phyloP scores from a whole-genome alignment of 2,113 vertebrate genomes.

The Perca fluviatilis region DNA sequence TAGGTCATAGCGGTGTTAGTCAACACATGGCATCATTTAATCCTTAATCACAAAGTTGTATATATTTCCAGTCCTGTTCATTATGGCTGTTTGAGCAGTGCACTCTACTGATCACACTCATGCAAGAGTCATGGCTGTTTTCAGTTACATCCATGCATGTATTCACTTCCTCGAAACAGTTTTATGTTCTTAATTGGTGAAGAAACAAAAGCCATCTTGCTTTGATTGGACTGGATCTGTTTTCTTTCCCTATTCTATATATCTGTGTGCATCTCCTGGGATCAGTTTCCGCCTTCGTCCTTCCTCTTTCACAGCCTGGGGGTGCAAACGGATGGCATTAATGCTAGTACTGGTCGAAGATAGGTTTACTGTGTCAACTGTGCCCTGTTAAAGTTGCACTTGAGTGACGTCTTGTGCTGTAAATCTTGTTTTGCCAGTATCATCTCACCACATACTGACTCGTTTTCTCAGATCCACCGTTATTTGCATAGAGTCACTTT shows the following conservation, averaged over 20 bases:
- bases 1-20: neutral
- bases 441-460: neutral
- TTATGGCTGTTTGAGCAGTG: neutral
- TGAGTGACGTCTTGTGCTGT: slow-evolving; percentile 5
- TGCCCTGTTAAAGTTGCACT: slow-evolving; percentile 16
- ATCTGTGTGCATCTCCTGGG: slow-evolving; percentile 30
- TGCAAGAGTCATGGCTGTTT: slow-evolving; percentile 49
- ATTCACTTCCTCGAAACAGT: slow-evolving; percentile 14
- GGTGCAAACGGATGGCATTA: slow-evolving; percentile 44
- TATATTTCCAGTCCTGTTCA: neutral
- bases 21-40: neutral
- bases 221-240: slow-evolving; percentile 51
- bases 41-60: slow-evolving; percentile 29
- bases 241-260: slow-evolving; percentile 44
- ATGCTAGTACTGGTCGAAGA: slow-evolving; percentile 30
- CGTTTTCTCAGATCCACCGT: slow-evolving; percentile 1
- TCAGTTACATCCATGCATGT: slow-evolving; percentile 36
- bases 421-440: slow-evolving; percentile 8
- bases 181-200: slow-evolving; percentile 30
- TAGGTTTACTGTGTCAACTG: slow-evolving; percentile 40
- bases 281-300: slow-evolving; percentile 58
- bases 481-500: slow-evolving; percentile 51
- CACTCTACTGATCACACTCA: slow-evolving; percentile 27
- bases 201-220: slow-evolving; percentile 35
- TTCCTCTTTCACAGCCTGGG: slow-evolving; percentile 44